A percentile compares a stretch with the other conserved stretches of the same genome.
phyloP scores from a whole-genome alignment of 37 sponge, comb jelly and placozoan species.

The Theonella swinhoei region DNA sequence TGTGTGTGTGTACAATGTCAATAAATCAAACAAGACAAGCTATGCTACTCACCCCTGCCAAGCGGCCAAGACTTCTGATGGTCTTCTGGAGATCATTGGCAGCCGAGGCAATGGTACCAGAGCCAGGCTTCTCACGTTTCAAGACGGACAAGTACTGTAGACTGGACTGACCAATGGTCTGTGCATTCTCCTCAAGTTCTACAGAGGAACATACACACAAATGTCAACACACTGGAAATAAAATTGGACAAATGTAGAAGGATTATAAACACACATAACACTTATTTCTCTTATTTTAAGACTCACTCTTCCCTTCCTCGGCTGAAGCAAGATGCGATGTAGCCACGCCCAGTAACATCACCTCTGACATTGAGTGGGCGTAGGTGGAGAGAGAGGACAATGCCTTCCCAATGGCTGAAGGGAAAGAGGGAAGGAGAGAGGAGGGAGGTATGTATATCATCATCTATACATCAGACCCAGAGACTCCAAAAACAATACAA shows the following conservation, averaged over 20 bases:
- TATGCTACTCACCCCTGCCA: conserved; percentile 29
- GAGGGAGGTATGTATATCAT: not conserved
- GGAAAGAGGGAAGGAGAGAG: no score
- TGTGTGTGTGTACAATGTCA: no score
- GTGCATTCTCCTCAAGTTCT: conserved; percentile 47
- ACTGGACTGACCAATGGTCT: conserved; percentile 30
- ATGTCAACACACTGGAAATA: no score
- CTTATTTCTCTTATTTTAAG: no score
- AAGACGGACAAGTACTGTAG: conserved; percentile 45
- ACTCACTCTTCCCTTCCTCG: conserved; percentile 56
- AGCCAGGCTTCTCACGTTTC: conserved; percentile 57
- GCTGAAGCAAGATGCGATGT: conserved; percentile 47
- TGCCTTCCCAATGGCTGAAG: conserved; percentile 43
- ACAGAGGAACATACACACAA: not conserved
- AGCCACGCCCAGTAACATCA: conserved; percentile 62
- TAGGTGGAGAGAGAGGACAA: conserved; percentile 37
- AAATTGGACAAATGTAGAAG: no score
- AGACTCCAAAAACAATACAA: no score
- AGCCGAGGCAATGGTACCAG: conserved; percentile 41
- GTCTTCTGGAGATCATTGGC: conserved; percentile 46
- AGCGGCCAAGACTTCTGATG: conserved; percentile 31
- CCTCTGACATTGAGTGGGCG: conserved; percentile 45
- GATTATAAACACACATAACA: not conserved
- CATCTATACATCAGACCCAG: not conserved
- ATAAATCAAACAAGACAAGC: not conserved